A percentile compares a stretch with the other conserved stretches of the same genome.
Conservation (phyloP, 2,888 invertebrate genomes). For the Cordilura impudica region DNA sequence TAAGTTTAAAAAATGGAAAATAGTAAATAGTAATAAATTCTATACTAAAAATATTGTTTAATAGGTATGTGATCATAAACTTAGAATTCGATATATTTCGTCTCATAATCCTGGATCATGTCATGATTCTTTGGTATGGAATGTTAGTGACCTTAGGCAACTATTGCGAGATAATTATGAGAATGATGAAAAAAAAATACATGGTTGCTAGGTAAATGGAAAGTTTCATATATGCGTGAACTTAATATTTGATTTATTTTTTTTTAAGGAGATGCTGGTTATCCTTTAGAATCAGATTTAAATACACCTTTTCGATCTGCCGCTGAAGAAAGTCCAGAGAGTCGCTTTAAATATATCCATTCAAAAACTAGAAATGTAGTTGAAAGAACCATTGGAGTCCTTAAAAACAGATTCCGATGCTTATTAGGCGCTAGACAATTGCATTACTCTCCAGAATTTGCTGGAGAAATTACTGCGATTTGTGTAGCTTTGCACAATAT, state of each 20-base stretch:
- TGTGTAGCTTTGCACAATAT: constrained; percentile 9
- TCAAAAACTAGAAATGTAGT: constrained; percentile 6
- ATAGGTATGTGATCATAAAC: neutral
- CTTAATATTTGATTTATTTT: too few relatives aligned
- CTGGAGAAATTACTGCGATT: neutral
- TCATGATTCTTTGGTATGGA: neutral
- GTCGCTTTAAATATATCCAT: neutral
- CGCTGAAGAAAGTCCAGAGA: neutral
- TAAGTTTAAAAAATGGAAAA: too few relatives aligned
- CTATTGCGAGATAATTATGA: neutral
- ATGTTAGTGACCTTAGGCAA: neutral
- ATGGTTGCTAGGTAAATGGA: neutral
- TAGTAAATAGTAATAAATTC: neutral
- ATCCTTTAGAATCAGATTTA: neutral
- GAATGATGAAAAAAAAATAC: neutral
- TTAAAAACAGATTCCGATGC: constrained; percentile 2
- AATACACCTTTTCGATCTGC: neutral
- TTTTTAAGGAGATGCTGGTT: neutral
- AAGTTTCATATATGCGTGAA: neutral
- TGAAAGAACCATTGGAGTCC: neutral
- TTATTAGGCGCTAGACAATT: neutral
- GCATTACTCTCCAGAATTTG: neutral
- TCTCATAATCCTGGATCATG: neutral
- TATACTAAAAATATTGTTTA: neutral
- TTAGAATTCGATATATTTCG: neutral